These are phyloP conservation scores for Mamestra brassicae DNA, from an alignment of 2,888 invertebrate species.

Conservation along the genomic window DNA sequence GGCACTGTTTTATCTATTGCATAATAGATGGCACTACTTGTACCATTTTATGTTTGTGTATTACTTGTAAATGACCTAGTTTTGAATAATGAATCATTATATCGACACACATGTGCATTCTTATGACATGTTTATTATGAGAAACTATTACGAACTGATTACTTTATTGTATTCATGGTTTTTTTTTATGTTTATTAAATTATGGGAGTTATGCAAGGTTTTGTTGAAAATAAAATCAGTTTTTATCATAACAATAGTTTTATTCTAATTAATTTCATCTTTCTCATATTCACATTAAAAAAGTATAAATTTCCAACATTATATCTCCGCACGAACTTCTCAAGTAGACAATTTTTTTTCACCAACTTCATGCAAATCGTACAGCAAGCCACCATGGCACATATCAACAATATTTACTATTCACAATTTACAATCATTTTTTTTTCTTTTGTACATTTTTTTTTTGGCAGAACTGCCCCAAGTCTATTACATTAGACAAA, in stretches of 20 bases:
- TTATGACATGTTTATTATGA: conserved; percentile 1
- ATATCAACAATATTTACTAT: conserved; percentile 40
- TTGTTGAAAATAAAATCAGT: conserved; percentile 29
- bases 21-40: conserved; percentile 38
- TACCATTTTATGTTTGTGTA: conserved; percentile 15
- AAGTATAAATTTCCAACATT: conserved; percentile 62
- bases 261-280: conserved; percentile 44
- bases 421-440: conserved; percentile 38
- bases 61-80: conserved; percentile 27
- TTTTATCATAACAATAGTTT: conserved; percentile 46
- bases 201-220: not conserved
- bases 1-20: conserved; percentile 28
- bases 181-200: conserved; percentile 9
- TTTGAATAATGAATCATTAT: conserved; percentile 16
- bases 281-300: conserved; percentile 58
- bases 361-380: conserved; percentile 48
- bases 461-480: conserved; percentile 40
- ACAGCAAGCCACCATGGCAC: conserved; percentile 44
- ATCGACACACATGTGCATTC: not conserved
- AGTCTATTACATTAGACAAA: conserved; percentile 47
- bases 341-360: conserved; percentile 39
- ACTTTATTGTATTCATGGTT: not conserved
- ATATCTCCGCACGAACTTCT: conserved; percentile 51
- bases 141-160: conserved; percentile 2
- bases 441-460: conserved; percentile 30